These are phyloP conservation scores for Kobus ellipsiprymnus DNA, from an alignment of 2,113 vertebrate species.

Conservation along the genomic window DNA sequence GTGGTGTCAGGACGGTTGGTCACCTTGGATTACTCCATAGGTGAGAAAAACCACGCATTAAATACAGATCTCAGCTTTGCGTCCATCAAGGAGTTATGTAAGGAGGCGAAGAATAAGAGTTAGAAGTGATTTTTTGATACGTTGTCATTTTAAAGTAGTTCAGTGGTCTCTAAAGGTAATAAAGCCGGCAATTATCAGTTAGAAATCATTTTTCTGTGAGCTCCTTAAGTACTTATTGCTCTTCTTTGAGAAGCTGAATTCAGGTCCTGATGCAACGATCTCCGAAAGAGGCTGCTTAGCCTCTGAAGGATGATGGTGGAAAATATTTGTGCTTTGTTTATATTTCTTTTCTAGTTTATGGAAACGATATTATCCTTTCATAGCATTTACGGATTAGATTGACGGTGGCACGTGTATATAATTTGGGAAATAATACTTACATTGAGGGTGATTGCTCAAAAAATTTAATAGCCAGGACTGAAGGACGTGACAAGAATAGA, in stretches of 20 bases:
- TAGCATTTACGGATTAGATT: background rate
- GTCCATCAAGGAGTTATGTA: background rate
- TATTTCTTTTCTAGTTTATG: background rate
- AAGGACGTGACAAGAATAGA: background rate
- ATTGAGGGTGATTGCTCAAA: background rate
- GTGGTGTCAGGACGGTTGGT: accelerated
- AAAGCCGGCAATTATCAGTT: background rate
- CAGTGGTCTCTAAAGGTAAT: background rate
- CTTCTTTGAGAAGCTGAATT: background rate
- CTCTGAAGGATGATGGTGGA: background rate
- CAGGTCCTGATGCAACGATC: background rate
- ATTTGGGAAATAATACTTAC: background rate
- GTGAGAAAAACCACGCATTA: background rate
- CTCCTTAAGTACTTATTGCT: accelerated
- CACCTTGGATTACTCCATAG: background rate
- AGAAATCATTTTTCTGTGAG: background rate
- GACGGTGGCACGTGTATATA: background rate
- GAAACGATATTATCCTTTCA: background rate
- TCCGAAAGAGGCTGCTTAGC: background rate
- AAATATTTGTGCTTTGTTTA: accelerated
- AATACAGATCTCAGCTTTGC: background rate
- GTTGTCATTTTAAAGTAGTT: background rate
- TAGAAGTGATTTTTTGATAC: background rate
- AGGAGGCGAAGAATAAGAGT: background rate
- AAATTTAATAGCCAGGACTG: background rate